Percentiles rank a stretch among this genome's conserved stretches.
Evolutionary conservation across 2,113 vertebrate genomes (phyloP).

Genomic region (Mirounga angustirostris): DNA sequence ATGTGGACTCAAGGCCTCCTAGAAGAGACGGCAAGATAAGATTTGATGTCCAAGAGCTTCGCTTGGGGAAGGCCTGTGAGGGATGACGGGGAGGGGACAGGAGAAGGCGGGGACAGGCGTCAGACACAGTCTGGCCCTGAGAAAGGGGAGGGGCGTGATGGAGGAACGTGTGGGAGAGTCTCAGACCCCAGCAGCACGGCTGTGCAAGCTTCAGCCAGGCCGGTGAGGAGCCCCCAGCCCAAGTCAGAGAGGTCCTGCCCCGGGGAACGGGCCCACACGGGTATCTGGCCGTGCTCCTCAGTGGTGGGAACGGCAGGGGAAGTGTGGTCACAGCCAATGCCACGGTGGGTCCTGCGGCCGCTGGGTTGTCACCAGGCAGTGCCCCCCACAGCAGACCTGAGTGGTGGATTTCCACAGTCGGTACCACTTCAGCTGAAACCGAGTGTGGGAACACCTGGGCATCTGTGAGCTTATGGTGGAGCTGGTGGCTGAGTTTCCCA

Average conservation of each 20-base stretch:
- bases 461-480: background rate
- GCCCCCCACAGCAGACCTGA: background rate
- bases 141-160: background rate
- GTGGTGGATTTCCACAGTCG: background rate
- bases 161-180: background rate
- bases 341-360: background rate
- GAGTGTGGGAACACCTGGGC: background rate
- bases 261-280: accelerated
- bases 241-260: background rate
- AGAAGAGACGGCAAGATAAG: background rate
- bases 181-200: background rate
- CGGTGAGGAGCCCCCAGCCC: background rate
- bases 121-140: background rate
- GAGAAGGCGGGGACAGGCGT: background rate
- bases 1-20: background rate
- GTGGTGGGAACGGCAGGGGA: background rate
- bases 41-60: background rate
- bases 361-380: background rate
- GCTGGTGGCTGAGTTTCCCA: background rate
- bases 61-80: background rate
- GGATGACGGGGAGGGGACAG: background rate
- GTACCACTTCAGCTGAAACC: background rate
- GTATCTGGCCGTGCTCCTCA: background rate
- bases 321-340: background rate
- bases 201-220: accelerated